These are phyloP conservation scores for Thermophis baileyi DNA, from an alignment of 2,113 vertebrate species.

Conservation along the genomic window DNA sequence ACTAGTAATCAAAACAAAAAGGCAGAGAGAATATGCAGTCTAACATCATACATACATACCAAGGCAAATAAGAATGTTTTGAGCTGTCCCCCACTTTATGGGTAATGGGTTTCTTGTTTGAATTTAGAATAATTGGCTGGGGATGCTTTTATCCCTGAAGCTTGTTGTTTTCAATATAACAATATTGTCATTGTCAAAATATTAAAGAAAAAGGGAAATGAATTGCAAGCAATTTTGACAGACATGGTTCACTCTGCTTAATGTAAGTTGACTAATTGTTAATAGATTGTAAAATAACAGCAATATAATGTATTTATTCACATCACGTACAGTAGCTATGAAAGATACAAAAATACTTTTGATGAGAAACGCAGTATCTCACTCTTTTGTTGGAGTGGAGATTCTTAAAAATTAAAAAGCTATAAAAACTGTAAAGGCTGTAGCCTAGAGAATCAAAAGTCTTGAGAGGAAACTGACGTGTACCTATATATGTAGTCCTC, in stretches of 20 bases:
- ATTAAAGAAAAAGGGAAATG: slow-evolving; percentile 10
- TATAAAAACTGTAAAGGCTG: neutral
- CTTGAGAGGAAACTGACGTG: neutral
- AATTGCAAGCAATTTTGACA: slow-evolving; percentile 26
- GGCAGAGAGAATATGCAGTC: neutral
- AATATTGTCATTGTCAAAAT: neutral
- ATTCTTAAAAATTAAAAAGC: neutral
- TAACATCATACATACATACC: neutral
- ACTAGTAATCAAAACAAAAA: neutral
- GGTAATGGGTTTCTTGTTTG: neutral
- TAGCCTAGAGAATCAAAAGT: neutral
- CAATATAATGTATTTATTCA: neutral
- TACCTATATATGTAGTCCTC: neutral
- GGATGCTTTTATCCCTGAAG: neutral
- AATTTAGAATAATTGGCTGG: neutral
- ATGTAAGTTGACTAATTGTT: slow-evolving; percentile 18
- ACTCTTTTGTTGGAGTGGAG: neutral
- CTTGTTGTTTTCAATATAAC: neutral
- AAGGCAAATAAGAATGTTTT: neutral
- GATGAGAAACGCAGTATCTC: neutral
- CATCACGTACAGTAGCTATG: neutral
- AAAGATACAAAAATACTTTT: neutral
- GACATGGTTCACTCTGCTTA: slow-evolving; percentile 2
- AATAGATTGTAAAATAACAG: slow-evolving; percentile 2
- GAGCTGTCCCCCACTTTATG: neutral